Conservation (phyloP, 1,140 invertebrate genomes). For the Trichonephila clavata region DNA sequence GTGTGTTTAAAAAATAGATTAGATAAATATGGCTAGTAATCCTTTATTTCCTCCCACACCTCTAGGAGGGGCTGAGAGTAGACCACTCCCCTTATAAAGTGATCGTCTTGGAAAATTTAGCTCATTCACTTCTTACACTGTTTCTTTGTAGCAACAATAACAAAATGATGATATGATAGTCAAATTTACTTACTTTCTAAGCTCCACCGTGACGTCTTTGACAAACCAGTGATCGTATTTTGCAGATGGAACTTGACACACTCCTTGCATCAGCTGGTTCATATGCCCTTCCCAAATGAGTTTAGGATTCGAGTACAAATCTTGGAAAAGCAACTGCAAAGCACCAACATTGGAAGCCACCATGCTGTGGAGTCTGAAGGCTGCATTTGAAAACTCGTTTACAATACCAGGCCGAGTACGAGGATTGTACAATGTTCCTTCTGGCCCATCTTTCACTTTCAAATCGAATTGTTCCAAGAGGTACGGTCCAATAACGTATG, state of each 20-base stretch:
- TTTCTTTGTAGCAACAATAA: too few relatives aligned
- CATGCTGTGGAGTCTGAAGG: conserved; percentile 80
- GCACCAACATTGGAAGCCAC: not conserved
- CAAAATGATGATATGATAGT: too few relatives aligned
- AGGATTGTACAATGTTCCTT: conserved; percentile 80
- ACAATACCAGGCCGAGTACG: conserved; percentile 80
- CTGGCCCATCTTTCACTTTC: not conserved
- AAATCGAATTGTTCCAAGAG: conserved; percentile 71
- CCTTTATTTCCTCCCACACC: too few relatives aligned
- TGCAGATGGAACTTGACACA: not conserved
- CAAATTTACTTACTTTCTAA: not conserved
- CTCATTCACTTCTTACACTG: too few relatives aligned
- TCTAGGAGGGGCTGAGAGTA: too few relatives aligned
- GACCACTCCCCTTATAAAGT: too few relatives aligned
- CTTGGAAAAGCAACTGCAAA: not conserved
- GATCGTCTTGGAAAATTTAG: too few relatives aligned
- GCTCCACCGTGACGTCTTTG: not conserved
- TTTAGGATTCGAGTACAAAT: not conserved
- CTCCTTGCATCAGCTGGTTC: not conserved
- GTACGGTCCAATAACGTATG: conserved; percentile 81
- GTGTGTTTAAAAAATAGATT: too few relatives aligned
- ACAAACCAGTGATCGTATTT: not conserved
- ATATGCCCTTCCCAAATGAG: not conserved
- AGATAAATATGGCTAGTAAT: too few relatives aligned
- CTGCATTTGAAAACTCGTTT: conserved; percentile 82